Evolutionary conservation across 1,140 invertebrate genomes (phyloP), one percentile per base, ranked within the genome.

Genomic region (Eubasilissa regina): DNA sequence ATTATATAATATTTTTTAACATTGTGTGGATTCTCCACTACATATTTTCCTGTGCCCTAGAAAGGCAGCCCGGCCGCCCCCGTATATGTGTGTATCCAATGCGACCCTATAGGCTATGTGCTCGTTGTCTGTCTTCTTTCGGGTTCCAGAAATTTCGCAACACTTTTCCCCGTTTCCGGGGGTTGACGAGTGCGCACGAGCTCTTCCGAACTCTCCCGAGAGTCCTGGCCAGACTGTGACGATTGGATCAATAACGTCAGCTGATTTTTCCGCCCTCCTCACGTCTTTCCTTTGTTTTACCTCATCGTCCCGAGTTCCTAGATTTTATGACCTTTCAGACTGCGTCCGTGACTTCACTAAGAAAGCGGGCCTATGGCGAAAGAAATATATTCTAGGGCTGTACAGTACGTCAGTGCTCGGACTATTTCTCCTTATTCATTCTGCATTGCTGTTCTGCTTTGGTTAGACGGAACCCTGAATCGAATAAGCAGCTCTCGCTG

Each of bases 181-280:
- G 12, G 21, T 25, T 35, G 8, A 45, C 66, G 66, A 70, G 17
- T 21, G 12, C 15, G n/a, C 17, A 43, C 43, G 64, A 48, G 11
- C 8, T 4, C 43, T 0, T 12, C 64, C 64, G 64, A 68, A 8
- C n/a, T 3, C n/a, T 48, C 66, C 15, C 66, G 45, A 48, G 44
- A n/a, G 64, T 70, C 66, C 66, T 70, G 66, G 66, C 66, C 66
- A 70, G 45, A 70, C 45, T 45, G 66, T 70, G 66, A 70, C 66
- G 44, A n/a, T 15, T 25, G 66, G 66, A 70, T 70, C 66, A 70
- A 70, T 70, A 70, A n/a, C 17, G 19, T 70, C 66, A 70, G 66
- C 66, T 70, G 66, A 48, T 70, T 48, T n/a, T 45, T 17, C 47
- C 6, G 10, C 45, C 47, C 3, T n/a, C 17, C 11, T 19, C 9